These are phyloP conservation scores for Clarias batrachus DNA, from an alignment of 2,113 vertebrate species.

Conservation along the genomic window DNA sequence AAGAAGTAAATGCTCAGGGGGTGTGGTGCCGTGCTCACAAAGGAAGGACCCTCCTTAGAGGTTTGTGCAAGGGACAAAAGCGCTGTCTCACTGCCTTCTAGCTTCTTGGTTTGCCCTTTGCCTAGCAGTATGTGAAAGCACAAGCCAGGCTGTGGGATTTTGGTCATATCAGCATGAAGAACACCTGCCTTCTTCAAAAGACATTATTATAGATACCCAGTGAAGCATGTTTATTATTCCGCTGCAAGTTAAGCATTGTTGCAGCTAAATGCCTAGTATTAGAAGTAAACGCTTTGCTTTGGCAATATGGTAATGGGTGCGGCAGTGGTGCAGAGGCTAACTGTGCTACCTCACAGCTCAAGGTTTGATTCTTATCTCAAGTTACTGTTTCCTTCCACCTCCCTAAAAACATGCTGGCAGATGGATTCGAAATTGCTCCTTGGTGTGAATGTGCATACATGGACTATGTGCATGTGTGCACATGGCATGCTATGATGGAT, in stretches of 20 bases:
- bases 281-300: neutral
- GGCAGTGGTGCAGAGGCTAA: neutral
- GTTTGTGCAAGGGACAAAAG: neutral
- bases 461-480: neutral
- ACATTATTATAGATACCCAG: constrained; percentile 15
- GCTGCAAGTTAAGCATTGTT: constrained; percentile 13
- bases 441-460: neutral
- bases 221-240: neutral
- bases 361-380: neutral
- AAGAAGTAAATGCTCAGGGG: constrained; percentile 39
- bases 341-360: neutral
- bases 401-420: neutral
- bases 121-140: neutral
- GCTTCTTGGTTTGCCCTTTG: constrained; percentile 17
- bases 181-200: constrained; percentile 1
- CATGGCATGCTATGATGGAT: neutral
- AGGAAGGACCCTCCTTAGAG: constrained; percentile 16
- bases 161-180: constrained; percentile 15
- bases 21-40: neutral
- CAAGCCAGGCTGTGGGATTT: constrained; percentile 12
- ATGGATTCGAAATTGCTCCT: neutral
- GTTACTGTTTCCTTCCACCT: neutral
- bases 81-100: constrained; percentile 2
- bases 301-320: neutral
- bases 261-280: neutral